Conservation (phyloP, 1,140 invertebrate species). For the Macrotrachela quadricornifera region DNA sequence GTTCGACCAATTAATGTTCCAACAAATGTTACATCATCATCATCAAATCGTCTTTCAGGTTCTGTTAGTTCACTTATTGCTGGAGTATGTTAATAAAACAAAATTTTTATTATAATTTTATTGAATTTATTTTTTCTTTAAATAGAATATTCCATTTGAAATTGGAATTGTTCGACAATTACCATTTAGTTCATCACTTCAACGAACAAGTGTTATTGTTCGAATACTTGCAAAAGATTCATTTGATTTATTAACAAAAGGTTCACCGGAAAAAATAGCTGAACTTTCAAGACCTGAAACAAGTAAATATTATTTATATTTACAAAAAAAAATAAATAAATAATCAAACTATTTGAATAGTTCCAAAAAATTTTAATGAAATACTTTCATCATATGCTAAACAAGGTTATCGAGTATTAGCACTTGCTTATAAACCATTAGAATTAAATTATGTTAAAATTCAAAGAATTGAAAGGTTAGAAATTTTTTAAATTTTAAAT, state of each 20-base stretch:
- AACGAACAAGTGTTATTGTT: constrained; percentile 70
- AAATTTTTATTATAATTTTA: too few species aligned
- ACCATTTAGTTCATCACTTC: constrained; percentile 70
- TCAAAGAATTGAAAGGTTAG: constrained; percentile 14
- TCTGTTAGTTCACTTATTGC: too few species aligned
- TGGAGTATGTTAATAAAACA: too few species aligned
- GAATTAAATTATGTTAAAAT: constrained; percentile 23
- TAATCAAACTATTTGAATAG: constrained; percentile 13
- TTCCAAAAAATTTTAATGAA: constrained; percentile 27
- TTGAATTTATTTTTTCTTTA: too few species aligned
- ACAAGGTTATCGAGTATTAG: constrained; percentile 33
- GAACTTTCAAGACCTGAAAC: constrained; percentile 42
- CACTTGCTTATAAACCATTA: constrained; percentile 28
- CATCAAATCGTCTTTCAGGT: too few species aligned
- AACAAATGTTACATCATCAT: too few species aligned
- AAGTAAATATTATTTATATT: too few species aligned
- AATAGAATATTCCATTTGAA: constrained; percentile 12
- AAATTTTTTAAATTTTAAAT: constrained; percentile 10
- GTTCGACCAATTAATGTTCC: too few species aligned
- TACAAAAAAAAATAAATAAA: too few species aligned
- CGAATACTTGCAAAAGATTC: constrained; percentile 40
- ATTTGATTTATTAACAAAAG: constrained; percentile 65
- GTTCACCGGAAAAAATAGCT: constrained; percentile 69
- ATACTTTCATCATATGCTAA: constrained; percentile 28
- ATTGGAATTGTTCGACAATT: constrained; percentile 71